Conservation (phyloP, 2,888 invertebrate genomes). For the Calliscelio sp. region DNA sequence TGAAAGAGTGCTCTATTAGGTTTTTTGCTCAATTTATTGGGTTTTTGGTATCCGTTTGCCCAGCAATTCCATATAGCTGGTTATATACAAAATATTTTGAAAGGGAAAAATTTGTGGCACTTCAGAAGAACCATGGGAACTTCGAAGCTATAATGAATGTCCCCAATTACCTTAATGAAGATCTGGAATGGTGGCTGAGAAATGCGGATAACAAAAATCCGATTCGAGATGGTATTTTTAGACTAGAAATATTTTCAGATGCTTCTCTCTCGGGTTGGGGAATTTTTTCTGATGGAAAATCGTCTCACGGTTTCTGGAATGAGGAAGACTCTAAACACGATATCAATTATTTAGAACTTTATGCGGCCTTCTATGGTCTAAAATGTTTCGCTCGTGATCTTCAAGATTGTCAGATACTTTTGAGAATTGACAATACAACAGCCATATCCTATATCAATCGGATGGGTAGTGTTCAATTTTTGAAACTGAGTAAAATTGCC, state of each 20-base stretch:
- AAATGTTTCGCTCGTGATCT: conserved; percentile 45
- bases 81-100: conserved; percentile 24
- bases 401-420: conserved; percentile 25
- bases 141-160: conserved; percentile 27
- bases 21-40: neutral
- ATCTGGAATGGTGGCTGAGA: neutral
- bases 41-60: neutral
- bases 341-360: conserved; percentile 41
- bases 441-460: no score
- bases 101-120: conserved; percentile 10
- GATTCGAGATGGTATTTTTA: neutral
- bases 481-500: no score
- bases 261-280: neutral
- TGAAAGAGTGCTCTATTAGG: no score
- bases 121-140: conserved; percentile 2
- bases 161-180: conserved; percentile 3
- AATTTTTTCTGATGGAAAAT: neutral
- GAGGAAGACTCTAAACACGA: neutral
- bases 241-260: neutral
- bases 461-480: no score
- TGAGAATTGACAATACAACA: no score
- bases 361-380: conserved; percentile 50
- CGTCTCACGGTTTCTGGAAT: neutral
- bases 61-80: conserved; percentile 12
- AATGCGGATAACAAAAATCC: neutral